Base-by-base conservation (phyloP, 2,113 vertebrate genomes). In the Mesoclemmys tuberculata region DNA sequence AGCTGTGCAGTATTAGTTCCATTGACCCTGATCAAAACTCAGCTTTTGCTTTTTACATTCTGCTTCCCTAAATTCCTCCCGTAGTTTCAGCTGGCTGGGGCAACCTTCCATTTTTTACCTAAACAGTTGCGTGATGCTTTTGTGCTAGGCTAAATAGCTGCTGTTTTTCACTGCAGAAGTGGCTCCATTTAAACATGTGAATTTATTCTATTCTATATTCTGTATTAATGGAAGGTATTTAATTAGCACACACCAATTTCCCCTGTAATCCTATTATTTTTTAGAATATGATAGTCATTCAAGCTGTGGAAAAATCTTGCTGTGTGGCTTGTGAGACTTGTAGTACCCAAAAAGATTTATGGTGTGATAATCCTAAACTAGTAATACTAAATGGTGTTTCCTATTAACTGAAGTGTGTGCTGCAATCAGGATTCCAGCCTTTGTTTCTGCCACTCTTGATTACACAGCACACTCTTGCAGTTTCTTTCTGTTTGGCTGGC, bases 1-100 rank as follows among this genome's bases (percentile, higher is more conserved):
- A 31, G 27, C 31, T 4, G n/a, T 18, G 26, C 6, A n/a, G 29
- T 2, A 0, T 52, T 92, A 6, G 0, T 58, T 13, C 61, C 38
- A 41, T 49, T 82, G 44, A 85, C 64, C n/a, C n/a, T 3, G 5
- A 9, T 44, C 22, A 22, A 8, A 5, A 46, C 9, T 21, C n/a
- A 24, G 48, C 27, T n/a, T 80, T 80, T 31, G 48, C 24, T 27
- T 12, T 78, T 52, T 4, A 8, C 2, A 0, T 54, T 75, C 41
- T 80, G 24, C 58, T 35, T 31, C 31, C 52, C 24, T 2, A 4
- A 35, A n/a, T 51, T 64, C 52, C 24, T 5, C 18, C 26, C n/a
- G 21, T 0, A 48, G 16, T 64, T 88, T 48, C 18, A 64, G 0
- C 51, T 7, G 3, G 24, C n/a, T 8, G 38, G 80, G 41, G 49